These are phyloP conservation scores for Sylvietta virens DNA, from an alignment of 2,113 vertebrate species.

Conservation along the genomic window DNA sequence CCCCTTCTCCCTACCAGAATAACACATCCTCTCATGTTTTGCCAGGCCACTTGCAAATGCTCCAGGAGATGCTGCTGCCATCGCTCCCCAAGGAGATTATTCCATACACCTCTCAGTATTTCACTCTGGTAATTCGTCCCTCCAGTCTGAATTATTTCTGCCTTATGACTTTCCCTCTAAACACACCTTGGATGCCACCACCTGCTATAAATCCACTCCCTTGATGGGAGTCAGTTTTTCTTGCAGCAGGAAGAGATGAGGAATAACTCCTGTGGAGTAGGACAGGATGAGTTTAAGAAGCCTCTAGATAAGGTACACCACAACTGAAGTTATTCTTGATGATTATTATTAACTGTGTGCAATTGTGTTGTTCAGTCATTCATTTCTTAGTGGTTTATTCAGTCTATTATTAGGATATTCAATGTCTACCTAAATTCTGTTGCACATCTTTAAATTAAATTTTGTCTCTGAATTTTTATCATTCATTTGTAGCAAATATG, in stretches of 20 bases:
- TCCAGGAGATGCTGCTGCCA: conserved; percentile 23
- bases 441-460: neutral
- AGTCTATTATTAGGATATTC: neutral
- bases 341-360: neutral
- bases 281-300: neutral
- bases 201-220: neutral
- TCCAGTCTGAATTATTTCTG: conserved; percentile 19
- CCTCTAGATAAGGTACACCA: neutral
- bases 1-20: neutral
- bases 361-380: neutral
- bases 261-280: neutral
- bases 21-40: neutral
- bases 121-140: neutral
- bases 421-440: neutral
- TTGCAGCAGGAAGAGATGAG: neutral
- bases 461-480: neutral
- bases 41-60: neutral
- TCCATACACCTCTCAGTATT: neutral
- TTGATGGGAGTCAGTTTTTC: neutral
- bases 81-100: neutral
- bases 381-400: neutral
- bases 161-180: neutral
- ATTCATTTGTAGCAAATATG: neutral
- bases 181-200: neutral
- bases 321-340: neutral